A percentile compares a stretch with the other conserved stretches of the same genome.
phyloP scores from a whole-genome alignment of 2,888 invertebrate genomes.

The Tachystola acroxantha region DNA sequence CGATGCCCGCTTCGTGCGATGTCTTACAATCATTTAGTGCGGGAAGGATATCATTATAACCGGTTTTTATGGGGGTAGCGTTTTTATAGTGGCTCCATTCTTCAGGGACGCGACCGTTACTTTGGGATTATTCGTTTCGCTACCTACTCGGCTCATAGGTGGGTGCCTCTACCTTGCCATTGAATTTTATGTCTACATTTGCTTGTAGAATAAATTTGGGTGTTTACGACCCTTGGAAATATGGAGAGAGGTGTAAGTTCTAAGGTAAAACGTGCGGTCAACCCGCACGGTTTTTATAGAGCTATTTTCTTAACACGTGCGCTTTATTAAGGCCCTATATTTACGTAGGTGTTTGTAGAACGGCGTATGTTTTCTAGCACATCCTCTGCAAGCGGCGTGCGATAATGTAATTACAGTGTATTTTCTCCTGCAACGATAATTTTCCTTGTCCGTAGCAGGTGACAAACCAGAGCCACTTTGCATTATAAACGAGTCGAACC shows the following conservation, averaged over 20 bases:
- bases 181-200: slow-evolving; percentile 9
- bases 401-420: background rate
- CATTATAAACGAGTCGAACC: background rate
- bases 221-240: slow-evolving; percentile 6
- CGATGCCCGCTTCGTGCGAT: slow-evolving; percentile 34
- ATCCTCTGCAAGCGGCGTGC: background rate
- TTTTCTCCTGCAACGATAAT: background rate
- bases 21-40: slow-evolving; percentile 52
- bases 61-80: slow-evolving; percentile 48
- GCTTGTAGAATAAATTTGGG: slow-evolving; percentile 5
- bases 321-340: background rate
- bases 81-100: slow-evolving; percentile 42
- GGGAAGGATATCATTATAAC: slow-evolving; percentile 52
- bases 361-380: background rate
- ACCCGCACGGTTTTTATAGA: background rate
- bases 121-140: slow-evolving; percentile 14
- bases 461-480: background rate
- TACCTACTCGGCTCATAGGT: slow-evolving; percentile 1
- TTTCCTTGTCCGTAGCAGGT: background rate
- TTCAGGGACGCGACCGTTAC: slow-evolving; percentile 18
- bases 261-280: background rate
- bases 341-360: background rate
- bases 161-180: slow-evolving; percentile 4
- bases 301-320: background rate
- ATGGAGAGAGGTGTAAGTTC: background rate